A percentile compares a stretch with the other conserved stretches of the same genome.
phyloP scores from a whole-genome alignment of 1,140 invertebrate species.

The Tetraneura akinire region DNA sequence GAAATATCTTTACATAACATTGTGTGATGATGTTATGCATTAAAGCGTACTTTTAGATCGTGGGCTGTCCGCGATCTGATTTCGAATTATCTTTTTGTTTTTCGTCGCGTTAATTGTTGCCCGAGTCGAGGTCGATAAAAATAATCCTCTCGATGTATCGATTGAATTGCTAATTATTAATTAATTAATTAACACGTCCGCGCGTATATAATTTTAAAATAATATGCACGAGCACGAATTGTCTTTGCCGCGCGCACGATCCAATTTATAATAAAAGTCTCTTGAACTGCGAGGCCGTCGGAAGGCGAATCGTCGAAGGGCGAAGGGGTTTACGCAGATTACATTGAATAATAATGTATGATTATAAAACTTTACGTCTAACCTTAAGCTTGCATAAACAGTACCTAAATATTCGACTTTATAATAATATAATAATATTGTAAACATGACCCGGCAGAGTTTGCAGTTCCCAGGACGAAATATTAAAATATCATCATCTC shows the following conservation, averaged over 20 bases:
- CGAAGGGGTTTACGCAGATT: slow-evolving; percentile 26
- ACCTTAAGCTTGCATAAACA: too few relatives aligned
- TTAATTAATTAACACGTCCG: slow-evolving; percentile 29
- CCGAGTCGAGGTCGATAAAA: slow-evolving; percentile 25
- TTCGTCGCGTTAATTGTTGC: neutral
- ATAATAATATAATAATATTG: too few relatives aligned
- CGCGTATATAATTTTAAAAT: neutral
- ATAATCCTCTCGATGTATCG: neutral
- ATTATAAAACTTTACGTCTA: neutral
- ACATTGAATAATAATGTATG: slow-evolving; percentile 2
- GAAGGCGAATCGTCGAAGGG: slow-evolving; percentile 2
- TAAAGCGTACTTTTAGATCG: neutral
- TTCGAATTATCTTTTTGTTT: neutral
- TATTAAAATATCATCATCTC: too few relatives aligned
- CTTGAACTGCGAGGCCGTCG: neutral
- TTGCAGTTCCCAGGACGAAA: too few relatives aligned
- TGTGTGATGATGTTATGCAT: too few relatives aligned
- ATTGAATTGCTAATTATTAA: slow-evolving; percentile 29
- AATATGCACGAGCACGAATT: neutral
- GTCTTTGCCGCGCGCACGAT: neutral
- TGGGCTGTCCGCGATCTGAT: neutral
- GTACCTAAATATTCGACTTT: too few relatives aligned
- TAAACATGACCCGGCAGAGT: too few relatives aligned
- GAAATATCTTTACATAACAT: neutral
- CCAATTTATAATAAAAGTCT: neutral